Conservation (phyloP, 1,140 invertebrate species). For the Mizuhopecten yessoensis region DNA sequence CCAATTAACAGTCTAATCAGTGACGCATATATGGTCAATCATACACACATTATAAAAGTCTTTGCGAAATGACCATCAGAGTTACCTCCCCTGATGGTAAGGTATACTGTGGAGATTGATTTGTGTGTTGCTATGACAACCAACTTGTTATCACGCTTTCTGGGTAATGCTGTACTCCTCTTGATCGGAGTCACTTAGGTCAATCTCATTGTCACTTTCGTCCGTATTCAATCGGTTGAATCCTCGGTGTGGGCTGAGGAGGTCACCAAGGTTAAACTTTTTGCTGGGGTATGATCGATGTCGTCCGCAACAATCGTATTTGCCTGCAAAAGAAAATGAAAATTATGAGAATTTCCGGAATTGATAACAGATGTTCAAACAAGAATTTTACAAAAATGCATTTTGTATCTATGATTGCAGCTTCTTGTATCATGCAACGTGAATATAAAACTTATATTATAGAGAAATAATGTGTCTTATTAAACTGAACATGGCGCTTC, state of each 20-base stretch:
- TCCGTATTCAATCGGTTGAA: slow-evolving; percentile 73
- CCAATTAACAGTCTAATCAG: background rate
- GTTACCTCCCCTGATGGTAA: background rate
- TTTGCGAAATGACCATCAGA: background rate
- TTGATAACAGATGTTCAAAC: too few species aligned
- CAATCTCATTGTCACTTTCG: slow-evolving; percentile 72
- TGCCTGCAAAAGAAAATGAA: slow-evolving; percentile 54
- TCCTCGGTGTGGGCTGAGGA: slow-evolving; percentile 70
- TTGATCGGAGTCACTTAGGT: slow-evolving; percentile 68
- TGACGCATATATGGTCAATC: background rate
- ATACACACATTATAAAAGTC: too few species aligned
- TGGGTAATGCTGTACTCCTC: slow-evolving; percentile 68
- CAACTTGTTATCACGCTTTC: slow-evolving; percentile 58
- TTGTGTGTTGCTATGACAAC: background rate
- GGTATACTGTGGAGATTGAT: background rate
- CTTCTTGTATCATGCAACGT: background rate
- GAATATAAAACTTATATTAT: too few species aligned
- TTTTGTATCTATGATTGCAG: background rate
- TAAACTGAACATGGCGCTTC: too few species aligned
- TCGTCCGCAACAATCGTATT: slow-evolving; percentile 66
- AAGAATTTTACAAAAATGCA: too few species aligned
- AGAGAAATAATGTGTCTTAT: too few species aligned
- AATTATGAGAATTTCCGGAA: too few species aligned
- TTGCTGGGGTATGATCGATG: slow-evolving; percentile 59
- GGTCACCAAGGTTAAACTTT: slow-evolving; percentile 70